phyloP scores from a whole-genome alignment of 2,113 vertebrate genomes.

The Manacus vitellinus region DNA sequence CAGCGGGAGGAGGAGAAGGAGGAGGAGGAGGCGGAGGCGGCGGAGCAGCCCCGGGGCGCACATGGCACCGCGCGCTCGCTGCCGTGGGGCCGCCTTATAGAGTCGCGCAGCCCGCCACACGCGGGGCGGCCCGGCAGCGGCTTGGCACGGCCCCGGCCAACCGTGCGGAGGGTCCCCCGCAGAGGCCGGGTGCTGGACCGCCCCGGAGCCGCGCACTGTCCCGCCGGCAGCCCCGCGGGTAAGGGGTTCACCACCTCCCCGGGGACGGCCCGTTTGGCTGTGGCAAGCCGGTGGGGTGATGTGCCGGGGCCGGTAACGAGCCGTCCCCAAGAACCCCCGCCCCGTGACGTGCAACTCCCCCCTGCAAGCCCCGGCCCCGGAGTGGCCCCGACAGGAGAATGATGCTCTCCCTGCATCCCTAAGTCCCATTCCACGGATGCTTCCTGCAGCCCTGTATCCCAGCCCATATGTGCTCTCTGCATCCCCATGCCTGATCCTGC shows the following conservation, averaged over 20 bases:
- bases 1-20: neutral
- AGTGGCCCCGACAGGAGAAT: neutral
- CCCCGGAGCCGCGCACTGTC: neutral
- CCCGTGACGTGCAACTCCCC: conserved; percentile 1
- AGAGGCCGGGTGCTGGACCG: neutral
- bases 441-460: neutral
- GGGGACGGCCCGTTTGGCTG: no score
- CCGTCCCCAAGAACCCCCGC: neutral
- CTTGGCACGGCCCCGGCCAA: neutral
- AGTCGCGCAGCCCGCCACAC: neutral
- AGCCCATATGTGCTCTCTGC: fast-evolving
- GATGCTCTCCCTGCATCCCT: neutral
- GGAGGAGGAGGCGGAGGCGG: neutral
- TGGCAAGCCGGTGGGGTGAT: conserved; percentile 55
- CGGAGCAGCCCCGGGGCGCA: neutral
- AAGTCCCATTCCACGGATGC: fast-evolving
- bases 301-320: conserved; percentile 10
- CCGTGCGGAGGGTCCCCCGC: neutral
- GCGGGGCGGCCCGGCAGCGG: neutral
- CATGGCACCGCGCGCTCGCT: neutral
- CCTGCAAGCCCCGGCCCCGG: neutral
- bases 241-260: no score
- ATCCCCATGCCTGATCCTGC: fast-evolving
- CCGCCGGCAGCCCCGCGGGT: neutral
- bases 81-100: conserved; percentile 12